These are phyloP conservation scores for Chironomus tentans DNA, from an alignment of 2,888 invertebrate species.

Conservation along the genomic window DNA sequence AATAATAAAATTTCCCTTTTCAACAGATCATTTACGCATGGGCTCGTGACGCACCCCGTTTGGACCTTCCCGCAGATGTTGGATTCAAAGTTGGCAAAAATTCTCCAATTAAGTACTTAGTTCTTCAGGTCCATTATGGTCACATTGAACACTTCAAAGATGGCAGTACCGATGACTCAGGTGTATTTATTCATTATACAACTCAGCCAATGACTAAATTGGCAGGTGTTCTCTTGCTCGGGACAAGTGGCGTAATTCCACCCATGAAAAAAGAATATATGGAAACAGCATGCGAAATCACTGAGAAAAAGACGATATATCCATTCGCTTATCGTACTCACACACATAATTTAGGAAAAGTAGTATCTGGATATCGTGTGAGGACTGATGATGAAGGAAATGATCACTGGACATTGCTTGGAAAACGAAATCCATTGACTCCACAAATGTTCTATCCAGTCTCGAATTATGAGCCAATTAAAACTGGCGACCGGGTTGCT, in stretches of 20 bases:
- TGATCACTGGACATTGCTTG: slow-evolving; percentile 72
- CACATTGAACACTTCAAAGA: slow-evolving; percentile 57
- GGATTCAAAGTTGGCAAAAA: slow-evolving; percentile 85
- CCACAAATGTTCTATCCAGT: slow-evolving; percentile 95
- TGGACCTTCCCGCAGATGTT: slow-evolving; percentile 76
- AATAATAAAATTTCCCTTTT: no score
- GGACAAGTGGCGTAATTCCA: slow-evolving; percentile 73
- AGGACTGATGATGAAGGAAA: slow-evolving; percentile 46
- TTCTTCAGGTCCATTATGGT: slow-evolving; percentile 88
- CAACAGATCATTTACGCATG: slow-evolving; percentile 75
- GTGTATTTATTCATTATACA: slow-evolving; percentile 71
- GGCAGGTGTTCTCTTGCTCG: slow-evolving; percentile 85
- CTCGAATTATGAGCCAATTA: slow-evolving; percentile 51
- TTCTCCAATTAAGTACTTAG: slow-evolving; percentile 77
- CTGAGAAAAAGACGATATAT: slow-evolving; percentile 72
- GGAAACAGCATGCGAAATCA: slow-evolving; percentile 81
- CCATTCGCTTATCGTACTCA: slow-evolving; percentile 95
- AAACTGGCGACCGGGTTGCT: slow-evolving; percentile 65
- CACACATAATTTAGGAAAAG: slow-evolving; percentile 76
- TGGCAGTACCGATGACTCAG: slow-evolving; percentile 73
- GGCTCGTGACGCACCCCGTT: slow-evolving; percentile 82
- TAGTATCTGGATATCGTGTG: slow-evolving; percentile 76
- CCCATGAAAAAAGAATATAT: slow-evolving; percentile 65
- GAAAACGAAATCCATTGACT: slow-evolving; percentile 75
- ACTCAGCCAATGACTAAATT: slow-evolving; percentile 63